Percentiles rank a stretch among this genome's conserved stretches.
These are phyloP conservation scores for Etheostoma spectabile DNA, from an alignment of 2,113 vertebrate species.

Conservation along the genomic window DNA sequence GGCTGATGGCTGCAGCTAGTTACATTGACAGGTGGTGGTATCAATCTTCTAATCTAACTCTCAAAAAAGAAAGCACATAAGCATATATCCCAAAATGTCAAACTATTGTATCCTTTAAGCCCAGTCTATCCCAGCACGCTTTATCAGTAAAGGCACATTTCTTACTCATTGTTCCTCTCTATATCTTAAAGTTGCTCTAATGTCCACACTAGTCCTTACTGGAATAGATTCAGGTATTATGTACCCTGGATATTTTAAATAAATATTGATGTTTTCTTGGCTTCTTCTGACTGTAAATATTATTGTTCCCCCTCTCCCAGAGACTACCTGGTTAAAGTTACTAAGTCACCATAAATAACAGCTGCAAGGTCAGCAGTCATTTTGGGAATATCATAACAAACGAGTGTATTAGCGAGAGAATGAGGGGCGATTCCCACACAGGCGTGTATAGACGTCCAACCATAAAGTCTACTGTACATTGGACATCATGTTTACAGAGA, in stretches of 20 bases:
- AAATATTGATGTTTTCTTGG: neutral
- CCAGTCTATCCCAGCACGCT: neutral
- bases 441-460: neutral
- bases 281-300: conserved; percentile 9
- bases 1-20: neutral
- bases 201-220: neutral
- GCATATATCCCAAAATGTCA: neutral
- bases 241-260: neutral
- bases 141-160: neutral
- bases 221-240: neutral
- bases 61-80: neutral
- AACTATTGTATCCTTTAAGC: neutral
- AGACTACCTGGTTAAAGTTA: conserved; percentile 1
- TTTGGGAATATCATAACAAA: conserved; percentile 11
- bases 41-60: neutral
- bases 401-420: neutral
- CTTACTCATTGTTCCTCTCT: neutral
- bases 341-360: conserved; percentile 6
- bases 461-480: conserved; percentile 13
- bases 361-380: neutral
- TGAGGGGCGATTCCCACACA: conserved; percentile 39
- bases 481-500: conserved; percentile 32
- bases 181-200: neutral
- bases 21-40: neutral
- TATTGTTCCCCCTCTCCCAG: neutral